Base-by-base conservation (phyloP, 2,888 invertebrate genomes). In the Athripsodes cinereus region DNA sequence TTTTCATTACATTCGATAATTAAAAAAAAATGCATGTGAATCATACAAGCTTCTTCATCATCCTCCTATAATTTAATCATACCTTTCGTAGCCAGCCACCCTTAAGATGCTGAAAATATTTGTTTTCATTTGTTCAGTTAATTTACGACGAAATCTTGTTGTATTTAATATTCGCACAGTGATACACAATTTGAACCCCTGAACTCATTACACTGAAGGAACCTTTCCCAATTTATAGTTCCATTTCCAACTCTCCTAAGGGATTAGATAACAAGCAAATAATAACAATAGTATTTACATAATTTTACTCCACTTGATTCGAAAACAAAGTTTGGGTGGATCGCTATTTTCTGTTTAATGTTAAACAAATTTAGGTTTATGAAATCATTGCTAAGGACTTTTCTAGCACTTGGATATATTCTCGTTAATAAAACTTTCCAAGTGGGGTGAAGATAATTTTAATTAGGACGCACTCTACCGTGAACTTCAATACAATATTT, bases 241-340 rank as follows among this genome's bases (percentile, higher is more conserved):
- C 40, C 40, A 13, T n/a, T n/a, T 13, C 40, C 40, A 40, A 40
- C 40, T 40, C 40, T 40, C 40, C 5, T 40, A 5, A 3, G 40
- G 40, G 40, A 40, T 40, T 40, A n/a, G 40, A 40, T 40, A 40
- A 40, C 40, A 40, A 40, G 40, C 40, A 40, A 40, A 40, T 40
- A 40, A 40, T 40, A 40, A 40, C 40, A 40, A 40, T 16, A 31
- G 8, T 40, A 40, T 40, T 40, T 40, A 40, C 40, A 40, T 40
- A 40, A 40, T 40, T 40, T 40, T 40, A 13, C 40, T 40, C 40
- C 40, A 40, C 40, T 40, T 40, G 40, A 40, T 40, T 40, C 40
- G 2, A 40, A 40, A 40, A 40, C 40, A 40, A 40, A 40, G 16
- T 40, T 40, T 3, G 40, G 40, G 40, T 40, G 26, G 10, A 26